Conservation (phyloP, 30 jellyfish, hydroid and myxozoan species). For the Aurelia sp. region DNA sequence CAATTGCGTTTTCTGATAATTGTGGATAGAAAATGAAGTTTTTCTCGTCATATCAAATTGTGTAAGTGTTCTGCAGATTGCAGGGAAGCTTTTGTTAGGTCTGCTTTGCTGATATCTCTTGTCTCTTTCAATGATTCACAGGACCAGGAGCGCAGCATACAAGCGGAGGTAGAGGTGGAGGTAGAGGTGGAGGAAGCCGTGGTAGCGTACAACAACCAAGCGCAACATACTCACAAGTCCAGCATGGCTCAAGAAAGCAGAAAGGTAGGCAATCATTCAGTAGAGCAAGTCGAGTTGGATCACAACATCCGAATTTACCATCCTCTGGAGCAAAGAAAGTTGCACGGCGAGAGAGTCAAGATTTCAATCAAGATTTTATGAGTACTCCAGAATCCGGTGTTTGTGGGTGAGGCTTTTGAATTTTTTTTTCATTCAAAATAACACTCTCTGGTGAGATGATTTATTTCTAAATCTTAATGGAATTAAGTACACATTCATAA, state of each 20-base stretch:
- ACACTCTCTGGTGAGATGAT: too few species aligned
- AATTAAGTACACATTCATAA: too few species aligned
- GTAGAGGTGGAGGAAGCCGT: not conserved
- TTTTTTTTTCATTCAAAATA: too few species aligned
- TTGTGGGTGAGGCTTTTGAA: slow-evolving; percentile 81
- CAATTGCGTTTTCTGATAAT: too few species aligned
- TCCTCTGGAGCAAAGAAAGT: slow-evolving; percentile 89
- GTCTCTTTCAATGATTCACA: not conserved
- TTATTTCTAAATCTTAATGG: too few species aligned
- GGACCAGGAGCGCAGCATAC: not conserved
- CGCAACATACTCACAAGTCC: slow-evolving; percentile 31
- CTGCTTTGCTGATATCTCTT: too few species aligned
- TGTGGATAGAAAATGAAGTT: too few species aligned
- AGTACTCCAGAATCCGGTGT: slow-evolving; percentile 97
- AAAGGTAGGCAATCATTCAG: slow-evolving; percentile 82
- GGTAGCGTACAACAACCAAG: slow-evolving; percentile 1
- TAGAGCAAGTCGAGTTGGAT: slow-evolving; percentile 61
- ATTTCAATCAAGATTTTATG: slow-evolving; percentile 81
- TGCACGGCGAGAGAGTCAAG: slow-evolving; percentile 80
- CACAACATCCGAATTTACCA: slow-evolving; percentile 90
- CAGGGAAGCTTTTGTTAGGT: too few species aligned
- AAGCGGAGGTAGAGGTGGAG: not conserved
- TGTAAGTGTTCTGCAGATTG: too few species aligned
- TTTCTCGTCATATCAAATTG: too few species aligned
- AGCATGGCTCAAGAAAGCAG: slow-evolving; percentile 13